Evolutionary conservation across 92 coral and sea anemone genomes (phyloP), one percentile per base, ranked within the genome.

Genomic region (Epizoanthus rinbou): DNA sequence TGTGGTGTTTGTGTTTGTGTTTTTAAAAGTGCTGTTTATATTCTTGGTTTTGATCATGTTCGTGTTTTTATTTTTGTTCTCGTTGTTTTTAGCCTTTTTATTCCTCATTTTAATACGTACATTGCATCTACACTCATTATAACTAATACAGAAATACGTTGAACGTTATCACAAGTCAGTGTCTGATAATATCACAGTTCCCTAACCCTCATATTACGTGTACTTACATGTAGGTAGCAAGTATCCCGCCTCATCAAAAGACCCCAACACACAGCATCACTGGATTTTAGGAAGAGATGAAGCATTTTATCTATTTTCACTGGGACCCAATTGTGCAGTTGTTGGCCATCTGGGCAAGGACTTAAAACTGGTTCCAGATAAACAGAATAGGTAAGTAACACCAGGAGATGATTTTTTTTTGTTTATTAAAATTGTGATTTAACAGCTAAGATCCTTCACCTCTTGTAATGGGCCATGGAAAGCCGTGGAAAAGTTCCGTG

Each of bases 261-360:
- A 67, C 16, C 16, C 52, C 50, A 62, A 17, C 24, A 9, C 69
- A 35, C 78, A 13, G 21, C 28, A 24, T 16, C 70, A 74, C 47
- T 89, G 92, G 91, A 60, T 91, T 57, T 79, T 94, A 16, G 97
- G 87, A 8, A 68, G 68, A 67, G 94, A 88, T 37, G 98, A 90
- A 62, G 97, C 99, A 8, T 91, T 94, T 31, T 97, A 87, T 64
- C 65, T 97, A 35, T 83, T 88, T 56, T 90, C 98, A 4, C 86
- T 92, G 64, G 99, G 99, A 25, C 97, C 98, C n/a, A 91, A 94
- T 68, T 86, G 91, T 74, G 86, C 82, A 10, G 90, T 88, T 73
- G 74, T 91, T 80, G 95, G 98, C 5, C 94, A 93, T 64, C 88
- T 93, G 28, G 76, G 91, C 63, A 85, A 85, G 52, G 93, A 91